Conservation (phyloP, 2,888 invertebrate species). For the Camponotus fellah region DNA sequence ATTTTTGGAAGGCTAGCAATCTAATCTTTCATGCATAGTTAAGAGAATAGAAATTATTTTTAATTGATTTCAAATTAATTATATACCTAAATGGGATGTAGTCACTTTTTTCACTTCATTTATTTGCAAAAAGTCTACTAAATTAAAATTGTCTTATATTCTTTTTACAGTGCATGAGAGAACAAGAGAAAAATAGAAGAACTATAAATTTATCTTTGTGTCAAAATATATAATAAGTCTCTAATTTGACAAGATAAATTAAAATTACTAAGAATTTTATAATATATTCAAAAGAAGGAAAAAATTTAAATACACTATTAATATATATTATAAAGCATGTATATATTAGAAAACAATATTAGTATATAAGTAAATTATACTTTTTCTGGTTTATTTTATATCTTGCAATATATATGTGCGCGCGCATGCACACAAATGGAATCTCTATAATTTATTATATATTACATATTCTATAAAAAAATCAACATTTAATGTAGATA, state of each 20-base stretch:
- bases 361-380: neutral
- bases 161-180: conserved; percentile 39
- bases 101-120: neutral
- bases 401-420: neutral
- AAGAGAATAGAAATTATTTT: conserved; percentile 24
- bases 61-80: neutral
- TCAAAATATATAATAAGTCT: conserved; percentile 16
- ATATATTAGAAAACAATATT: conserved; percentile 33
- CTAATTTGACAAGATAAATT: conserved; percentile 16
- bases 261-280: conserved; percentile 23
- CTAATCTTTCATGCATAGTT: conserved; percentile 43
- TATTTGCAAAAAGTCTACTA: neutral
- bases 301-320: neutral
- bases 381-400: neutral
- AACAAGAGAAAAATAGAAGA: neutral
- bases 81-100: neutral
- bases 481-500: conserved; percentile 4
- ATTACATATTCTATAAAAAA: conserved; percentile 15
- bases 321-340: conserved; percentile 35
- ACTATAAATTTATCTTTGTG: conserved; percentile 1
- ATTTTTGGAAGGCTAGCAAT: conserved; percentile 24
- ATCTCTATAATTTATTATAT: conserved; percentile 27
- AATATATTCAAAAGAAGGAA: neutral
- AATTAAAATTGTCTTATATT: conserved; percentile 16
- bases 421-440: neutral